phyloP scores from a whole-genome alignment of 2,888 invertebrate species.

The Brenthis daphne region DNA sequence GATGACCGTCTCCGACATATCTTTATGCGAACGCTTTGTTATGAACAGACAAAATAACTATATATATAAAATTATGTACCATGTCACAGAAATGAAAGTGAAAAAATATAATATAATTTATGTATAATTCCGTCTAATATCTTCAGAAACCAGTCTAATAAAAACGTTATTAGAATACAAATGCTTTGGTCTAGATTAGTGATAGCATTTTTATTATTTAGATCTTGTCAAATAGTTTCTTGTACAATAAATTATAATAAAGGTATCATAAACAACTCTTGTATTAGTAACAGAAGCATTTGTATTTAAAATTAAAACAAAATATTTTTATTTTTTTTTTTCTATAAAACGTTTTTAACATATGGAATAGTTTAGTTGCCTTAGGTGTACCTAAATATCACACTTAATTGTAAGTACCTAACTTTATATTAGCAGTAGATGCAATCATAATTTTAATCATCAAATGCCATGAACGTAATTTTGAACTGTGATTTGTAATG shows the following conservation, averaged over 20 bases:
- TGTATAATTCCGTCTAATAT: too few species aligned
- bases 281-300: not conserved
- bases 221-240: not conserved
- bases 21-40: too few species aligned
- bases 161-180: not conserved
- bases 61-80: too few species aligned
- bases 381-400: slow-evolving; percentile 48
- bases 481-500: slow-evolving; percentile 79
- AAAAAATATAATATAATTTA: too few species aligned
- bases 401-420: slow-evolving; percentile 65
- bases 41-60: too few species aligned
- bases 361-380: slow-evolving; percentile 25
- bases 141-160: too few species aligned
- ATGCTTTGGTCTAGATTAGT: not conserved
- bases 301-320: not conserved
- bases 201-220: too few species aligned
- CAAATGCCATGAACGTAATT: slow-evolving; percentile 76
- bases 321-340: not conserved
- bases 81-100: too few species aligned
- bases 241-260: not conserved
- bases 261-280: not conserved
- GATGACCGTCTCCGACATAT: too few species aligned
- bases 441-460: slow-evolving; percentile 53
- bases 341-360: not conserved
- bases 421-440: slow-evolving; percentile 47